Percentiles rank a stretch among this genome's conserved stretches.
Evolutionary conservation across 1,140 invertebrate genomes (phyloP).

Genomic region (Drosophila insularis): DNA sequence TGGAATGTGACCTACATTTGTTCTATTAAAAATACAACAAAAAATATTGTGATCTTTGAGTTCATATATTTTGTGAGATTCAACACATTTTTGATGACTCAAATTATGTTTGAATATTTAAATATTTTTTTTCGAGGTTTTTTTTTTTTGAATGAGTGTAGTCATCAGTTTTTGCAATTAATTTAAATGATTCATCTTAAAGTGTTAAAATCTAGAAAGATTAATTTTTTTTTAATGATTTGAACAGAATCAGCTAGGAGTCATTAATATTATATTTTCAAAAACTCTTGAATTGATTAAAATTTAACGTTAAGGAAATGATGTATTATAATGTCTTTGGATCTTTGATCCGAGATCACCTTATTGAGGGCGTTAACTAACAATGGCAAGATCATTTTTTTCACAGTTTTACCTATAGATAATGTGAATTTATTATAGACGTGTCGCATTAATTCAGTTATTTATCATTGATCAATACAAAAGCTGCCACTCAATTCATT

Average conservation of each 20-base stretch:
- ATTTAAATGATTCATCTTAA: slow-evolving; percentile 20
- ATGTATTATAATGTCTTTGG: too few species aligned
- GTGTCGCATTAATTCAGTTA: slow-evolving; percentile 78
- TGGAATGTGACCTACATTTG: slow-evolving; percentile 69
- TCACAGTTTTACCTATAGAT: background rate
- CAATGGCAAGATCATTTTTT: too few species aligned
- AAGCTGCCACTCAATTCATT: slow-evolving; percentile 46
- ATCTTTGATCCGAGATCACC: too few species aligned
- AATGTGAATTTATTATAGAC: slow-evolving; percentile 60
- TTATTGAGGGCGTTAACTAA: too few species aligned
- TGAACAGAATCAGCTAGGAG: too few species aligned
- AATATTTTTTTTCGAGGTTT: background rate
- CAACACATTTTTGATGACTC: slow-evolving; percentile 1
- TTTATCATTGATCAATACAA: slow-evolving; percentile 66
- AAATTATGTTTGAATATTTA: background rate
- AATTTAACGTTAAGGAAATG: too few species aligned
- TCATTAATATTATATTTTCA: too few species aligned
- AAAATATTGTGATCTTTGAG: background rate
- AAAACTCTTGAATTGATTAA: too few species aligned
- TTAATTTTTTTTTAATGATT: slow-evolving; percentile 17
- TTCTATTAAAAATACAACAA: slow-evolving; percentile 3
- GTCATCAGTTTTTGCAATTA: background rate
- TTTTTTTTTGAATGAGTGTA: background rate
- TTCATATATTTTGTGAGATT: background rate
- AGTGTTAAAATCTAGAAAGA: slow-evolving; percentile 20